phyloP scores from a whole-genome alignment of 23 tunicate species.

The Aplidium turbinatum region DNA sequence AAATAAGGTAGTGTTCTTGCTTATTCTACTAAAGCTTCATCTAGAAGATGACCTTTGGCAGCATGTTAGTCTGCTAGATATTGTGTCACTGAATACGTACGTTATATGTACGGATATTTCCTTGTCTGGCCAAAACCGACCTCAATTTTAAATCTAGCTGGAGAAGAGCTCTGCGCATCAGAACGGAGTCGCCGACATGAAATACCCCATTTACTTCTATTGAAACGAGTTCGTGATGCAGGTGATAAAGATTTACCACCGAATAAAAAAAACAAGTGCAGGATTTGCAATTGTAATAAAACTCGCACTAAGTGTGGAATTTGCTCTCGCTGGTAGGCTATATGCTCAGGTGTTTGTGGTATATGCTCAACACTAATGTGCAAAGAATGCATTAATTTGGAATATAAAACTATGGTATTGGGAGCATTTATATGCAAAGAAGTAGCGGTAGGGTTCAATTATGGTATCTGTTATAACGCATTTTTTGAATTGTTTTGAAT shows the following conservation, averaged over 20 bases:
- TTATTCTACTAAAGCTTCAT: background rate
- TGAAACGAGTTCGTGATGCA: slow-evolving; percentile 29
- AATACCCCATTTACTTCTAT: slow-evolving; percentile 14
- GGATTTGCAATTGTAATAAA: slow-evolving; percentile 25
- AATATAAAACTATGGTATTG: too few relatives aligned
- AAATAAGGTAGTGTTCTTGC: slow-evolving; percentile 19
- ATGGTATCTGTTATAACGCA: too few relatives aligned
- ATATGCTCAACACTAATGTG: slow-evolving; percentile 10
- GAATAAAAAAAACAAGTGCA: slow-evolving; percentile 24
- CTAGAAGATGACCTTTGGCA: slow-evolving; percentile 15
- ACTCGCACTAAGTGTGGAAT: slow-evolving; percentile 21
- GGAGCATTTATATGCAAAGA: too few relatives aligned
- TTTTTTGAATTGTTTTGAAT: too few relatives aligned
- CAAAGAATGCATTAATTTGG: too few relatives aligned
- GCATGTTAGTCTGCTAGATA: slow-evolving; percentile 7
- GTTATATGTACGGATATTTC: slow-evolving; percentile 1
- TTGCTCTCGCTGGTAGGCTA: slow-evolving; percentile 34
- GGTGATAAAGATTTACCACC: slow-evolving; percentile 33
- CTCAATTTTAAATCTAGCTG: slow-evolving; percentile 10
- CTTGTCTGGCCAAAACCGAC: background rate
- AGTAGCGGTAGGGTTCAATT: too few relatives aligned
- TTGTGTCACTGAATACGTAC: slow-evolving; percentile 17
- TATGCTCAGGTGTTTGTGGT: slow-evolving; percentile 26
- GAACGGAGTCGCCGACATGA: slow-evolving; percentile 31
- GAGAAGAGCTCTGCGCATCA: slow-evolving; percentile 11